These are phyloP conservation scores for Eumerus sabulonum DNA, from an alignment of 2,888 invertebrate genomes.

Conservation along the genomic window DNA sequence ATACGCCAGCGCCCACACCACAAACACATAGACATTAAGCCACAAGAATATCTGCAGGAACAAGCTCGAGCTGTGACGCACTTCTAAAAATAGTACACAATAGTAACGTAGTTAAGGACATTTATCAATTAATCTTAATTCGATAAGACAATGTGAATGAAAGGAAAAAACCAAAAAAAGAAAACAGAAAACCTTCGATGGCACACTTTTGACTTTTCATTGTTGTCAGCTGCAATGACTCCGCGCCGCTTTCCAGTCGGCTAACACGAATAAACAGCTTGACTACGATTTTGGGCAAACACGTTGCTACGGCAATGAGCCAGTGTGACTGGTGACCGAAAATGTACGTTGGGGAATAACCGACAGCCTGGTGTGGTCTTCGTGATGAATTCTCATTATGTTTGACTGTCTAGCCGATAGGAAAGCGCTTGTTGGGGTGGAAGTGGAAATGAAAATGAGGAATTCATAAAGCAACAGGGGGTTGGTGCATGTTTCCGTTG, in stretches of 20 bases:
- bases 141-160: constrained; percentile 7
- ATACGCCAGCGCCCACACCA: constrained; percentile 83
- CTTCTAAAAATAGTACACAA: constrained; percentile 69
- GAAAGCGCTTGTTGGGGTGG: no score
- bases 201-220: constrained; percentile 57
- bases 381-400: constrained; percentile 37
- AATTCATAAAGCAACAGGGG: no score
- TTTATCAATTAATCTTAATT: constrained; percentile 22
- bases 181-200: constrained; percentile 58
- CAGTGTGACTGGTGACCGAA: no score
- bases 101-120: no score
- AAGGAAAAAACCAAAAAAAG: background rate
- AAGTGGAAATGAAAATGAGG: no score
- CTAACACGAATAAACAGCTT: constrained; percentile 49
- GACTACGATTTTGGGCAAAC: constrained; percentile 48
- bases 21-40: constrained; percentile 87
- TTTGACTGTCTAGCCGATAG: constrained; percentile 11
- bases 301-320: constrained; percentile 49
- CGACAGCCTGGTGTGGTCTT: constrained; percentile 22
- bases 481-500: no score
- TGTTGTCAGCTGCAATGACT: constrained; percentile 37
- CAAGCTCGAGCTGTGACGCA: constrained; percentile 79
- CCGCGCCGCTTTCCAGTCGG: constrained; percentile 1
- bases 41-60: constrained; percentile 91
- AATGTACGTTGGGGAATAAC: no score